Evolutionary conservation across 2,888 invertebrate species (phyloP), one percentile per base, ranked within the genome.

Genomic region (Heliconius ismenius): DNA sequence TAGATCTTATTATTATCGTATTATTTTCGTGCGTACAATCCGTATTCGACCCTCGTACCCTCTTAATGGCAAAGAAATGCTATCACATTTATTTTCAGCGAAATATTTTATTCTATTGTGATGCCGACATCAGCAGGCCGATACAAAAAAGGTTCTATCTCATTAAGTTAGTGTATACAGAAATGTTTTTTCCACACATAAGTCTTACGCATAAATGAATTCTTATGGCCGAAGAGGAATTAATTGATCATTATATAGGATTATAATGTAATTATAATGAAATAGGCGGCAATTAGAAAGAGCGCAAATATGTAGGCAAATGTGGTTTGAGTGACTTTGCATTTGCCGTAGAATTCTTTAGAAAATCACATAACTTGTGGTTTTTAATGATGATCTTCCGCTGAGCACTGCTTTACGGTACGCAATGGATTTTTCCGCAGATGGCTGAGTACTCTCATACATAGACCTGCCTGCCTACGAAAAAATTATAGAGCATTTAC

Each of bases 11-110:
- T 70, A 39, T 82, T 78, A 77, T 70, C 32, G 32, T 32, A n/a
- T 70, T 67, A 39, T 67, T n/a, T 70, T 13, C n/a, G 18, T 43
- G 26, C 21, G 43, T 63, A 26, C 43, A 39, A 39, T 39, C 24
- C 78, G 80, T 81, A 89, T 89, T 85, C 88, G 77, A 82, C 88
- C 88, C 89, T 89, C 88, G 86, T 89, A 80, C 84, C 79, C 79
- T 78, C 78, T 80, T 83, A 83, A 86, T 83, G 81, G 81, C 79
- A 74, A 80, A 81, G 81, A 84, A 84, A 84, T 85, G 84, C 84
- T 83, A 83, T 84, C 82, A 80, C 82, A 74, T 76, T 58, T 77
- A 24, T 74, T 69, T 70, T 69, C 63, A 58, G 58, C 24, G 67
- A 58, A 28, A 65, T 49, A 24, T 24, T 60, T 67, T 65, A 49